phyloP scores from a whole-genome alignment of 2,113 vertebrate species.

The Lutjanus erythropterus region DNA sequence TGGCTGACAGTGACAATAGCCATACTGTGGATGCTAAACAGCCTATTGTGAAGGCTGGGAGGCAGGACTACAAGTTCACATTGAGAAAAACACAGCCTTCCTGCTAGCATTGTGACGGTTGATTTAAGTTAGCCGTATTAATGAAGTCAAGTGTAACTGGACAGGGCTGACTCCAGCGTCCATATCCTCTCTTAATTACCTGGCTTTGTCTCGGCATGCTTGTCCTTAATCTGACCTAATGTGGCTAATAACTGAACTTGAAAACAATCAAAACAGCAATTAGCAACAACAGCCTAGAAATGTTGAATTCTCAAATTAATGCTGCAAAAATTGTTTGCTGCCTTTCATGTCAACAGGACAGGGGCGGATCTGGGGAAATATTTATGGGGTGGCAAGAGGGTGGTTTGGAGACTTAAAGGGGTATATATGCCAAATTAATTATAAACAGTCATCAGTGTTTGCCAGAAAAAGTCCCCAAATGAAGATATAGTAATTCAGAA shows the following conservation, averaged over 20 bases:
- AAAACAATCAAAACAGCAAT: slow-evolving; percentile 82
- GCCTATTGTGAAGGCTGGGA: slow-evolving; percentile 70
- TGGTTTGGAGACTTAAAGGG: too few species aligned
- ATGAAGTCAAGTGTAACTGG: slow-evolving; percentile 75
- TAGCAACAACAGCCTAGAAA: slow-evolving; percentile 72
- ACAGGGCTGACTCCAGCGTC: slow-evolving; percentile 55
- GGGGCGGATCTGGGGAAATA: too few species aligned
- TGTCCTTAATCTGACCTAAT: slow-evolving; percentile 85
- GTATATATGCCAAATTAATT: too few species aligned
- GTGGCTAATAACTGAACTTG: slow-evolving; percentile 79
- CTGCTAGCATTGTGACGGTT: slow-evolving; percentile 76
- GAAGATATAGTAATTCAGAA: too few species aligned
- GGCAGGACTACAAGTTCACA: slow-evolving; percentile 83
- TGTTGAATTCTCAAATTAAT: slow-evolving; percentile 61
- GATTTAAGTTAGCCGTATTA: slow-evolving; percentile 78
- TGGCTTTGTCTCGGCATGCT: slow-evolving; percentile 75
- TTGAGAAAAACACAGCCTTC: slow-evolving; percentile 79
- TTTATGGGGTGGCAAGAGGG: too few species aligned
- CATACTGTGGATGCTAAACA: slow-evolving; percentile 85
- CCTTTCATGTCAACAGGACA: slow-evolving; percentile 17
- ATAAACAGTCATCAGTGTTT: too few species aligned
- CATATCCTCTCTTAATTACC: slow-evolving; percentile 79
- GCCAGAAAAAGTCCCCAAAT: too few species aligned
- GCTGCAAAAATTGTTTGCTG: slow-evolving; percentile 36
- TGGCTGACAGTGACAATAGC: slow-evolving; percentile 81